A percentile compares a stretch with the other conserved stretches of the same genome.
Evolutionary conservation across 2,797 vertebrate genomes (phyloP).

Genomic region (Myripristis jacobus): DNA sequence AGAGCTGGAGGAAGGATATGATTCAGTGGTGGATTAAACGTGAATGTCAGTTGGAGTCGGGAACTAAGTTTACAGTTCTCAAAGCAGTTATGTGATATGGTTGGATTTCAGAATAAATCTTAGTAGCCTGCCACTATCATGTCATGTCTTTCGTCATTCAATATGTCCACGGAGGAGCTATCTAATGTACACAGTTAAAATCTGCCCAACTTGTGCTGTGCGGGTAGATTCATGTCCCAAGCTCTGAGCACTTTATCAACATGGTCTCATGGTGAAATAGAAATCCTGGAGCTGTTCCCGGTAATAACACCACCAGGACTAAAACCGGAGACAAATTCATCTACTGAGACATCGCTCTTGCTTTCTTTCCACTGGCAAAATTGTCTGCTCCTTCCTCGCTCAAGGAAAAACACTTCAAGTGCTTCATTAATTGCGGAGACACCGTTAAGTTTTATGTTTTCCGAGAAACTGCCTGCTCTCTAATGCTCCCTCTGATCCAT

Average conservation of each 20-base stretch:
- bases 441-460: conserved; percentile 63
- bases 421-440: conserved; percentile 67
- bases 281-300: conserved; percentile 73
- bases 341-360: conserved; percentile 67
- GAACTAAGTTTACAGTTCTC: conserved; percentile 80
- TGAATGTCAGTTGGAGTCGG: conserved; percentile 77
- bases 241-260: conserved; percentile 71
- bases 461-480: conserved; percentile 54
- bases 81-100: conserved; percentile 80
- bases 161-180: conserved; percentile 78
- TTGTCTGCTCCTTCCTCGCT: conserved; percentile 53
- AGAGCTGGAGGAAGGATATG: conserved; percentile 64
- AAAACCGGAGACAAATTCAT: conserved; percentile 62
- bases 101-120: conserved; percentile 84
- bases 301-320: conserved; percentile 66
- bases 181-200: conserved; percentile 76
- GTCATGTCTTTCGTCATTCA: conserved; percentile 81
- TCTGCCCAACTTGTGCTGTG: conserved; percentile 69
- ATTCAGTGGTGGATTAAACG: conserved; percentile 78
- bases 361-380: conserved; percentile 67
- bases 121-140: conserved; percentile 77
- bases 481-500: conserved; percentile 42
- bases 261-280: conserved; percentile 65
- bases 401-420: conserved; percentile 57
- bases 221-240: conserved; percentile 66